A percentile compares a stretch with the other conserved stretches of the same genome.
phyloP scores from a whole-genome alignment of 30 jellyfish, hydroid and myxozoan species.

The Cassiopea xamachana region DNA sequence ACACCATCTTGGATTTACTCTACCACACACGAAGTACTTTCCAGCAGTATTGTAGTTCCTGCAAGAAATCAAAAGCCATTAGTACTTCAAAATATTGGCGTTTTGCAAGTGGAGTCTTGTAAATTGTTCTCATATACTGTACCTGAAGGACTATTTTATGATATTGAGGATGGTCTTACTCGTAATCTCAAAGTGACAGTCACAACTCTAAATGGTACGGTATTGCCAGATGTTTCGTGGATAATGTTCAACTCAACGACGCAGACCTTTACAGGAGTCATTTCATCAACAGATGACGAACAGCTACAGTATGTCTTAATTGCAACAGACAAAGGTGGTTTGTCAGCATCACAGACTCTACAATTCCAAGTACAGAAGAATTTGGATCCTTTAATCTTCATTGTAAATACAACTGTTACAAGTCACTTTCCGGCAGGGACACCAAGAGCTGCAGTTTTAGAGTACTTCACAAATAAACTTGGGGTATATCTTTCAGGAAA shows the following conservation, averaged over 20 bases:
- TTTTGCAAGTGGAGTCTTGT: slow-evolving; percentile 36
- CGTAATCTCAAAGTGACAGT: slow-evolving; percentile 60
- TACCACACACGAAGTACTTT: slow-evolving; percentile 2
- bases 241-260: slow-evolving; percentile 51
- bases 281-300: neutral
- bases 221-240: slow-evolving; percentile 72
- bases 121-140: slow-evolving; percentile 22
- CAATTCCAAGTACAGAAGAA: slow-evolving; percentile 1
- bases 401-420: slow-evolving; percentile 10
- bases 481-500: slow-evolving; percentile 13
- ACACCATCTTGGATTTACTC: slow-evolving; percentile 21
- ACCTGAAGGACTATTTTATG: slow-evolving; percentile 77
- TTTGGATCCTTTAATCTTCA: neutral
- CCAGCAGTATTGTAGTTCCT: slow-evolving; percentile 23
- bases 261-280: slow-evolving; percentile 63
- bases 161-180: slow-evolving; percentile 86
- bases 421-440: slow-evolving; percentile 4
- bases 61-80: slow-evolving; percentile 63
- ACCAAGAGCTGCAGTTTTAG: slow-evolving; percentile 15
- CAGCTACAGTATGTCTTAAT: slow-evolving; percentile 26
- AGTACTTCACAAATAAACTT: slow-evolving; percentile 42
- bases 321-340: slow-evolving; percentile 81
- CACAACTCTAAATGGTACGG: slow-evolving; percentile 15
- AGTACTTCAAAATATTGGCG: slow-evolving; percentile 33
- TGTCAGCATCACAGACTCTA: slow-evolving; percentile 51